Conservation (phyloP, 2,888 invertebrate genomes). For the Sminthurinus aureus region DNA sequence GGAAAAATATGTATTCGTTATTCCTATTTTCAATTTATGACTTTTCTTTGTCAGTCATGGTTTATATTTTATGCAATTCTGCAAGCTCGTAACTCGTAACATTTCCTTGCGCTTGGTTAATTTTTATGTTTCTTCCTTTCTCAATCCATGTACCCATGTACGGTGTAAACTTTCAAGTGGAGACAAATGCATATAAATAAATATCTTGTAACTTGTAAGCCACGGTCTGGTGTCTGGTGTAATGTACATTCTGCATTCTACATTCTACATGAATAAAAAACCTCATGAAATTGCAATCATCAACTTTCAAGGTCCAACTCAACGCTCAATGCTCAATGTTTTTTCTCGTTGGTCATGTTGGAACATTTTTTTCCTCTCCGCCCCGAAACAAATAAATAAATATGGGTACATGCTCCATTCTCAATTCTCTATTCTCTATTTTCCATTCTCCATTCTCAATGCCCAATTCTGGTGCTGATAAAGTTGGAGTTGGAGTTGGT, state of each 20-base stretch:
- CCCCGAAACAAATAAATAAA: background rate
- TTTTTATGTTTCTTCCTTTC: background rate
- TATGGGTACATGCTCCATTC: no score
- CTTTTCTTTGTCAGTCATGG: conserved; percentile 23
- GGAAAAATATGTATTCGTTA: background rate
- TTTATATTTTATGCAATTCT: conserved; percentile 20
- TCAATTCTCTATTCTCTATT: no score
- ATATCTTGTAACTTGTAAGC: background rate
- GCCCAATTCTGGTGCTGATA: no score
- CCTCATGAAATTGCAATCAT: background rate
- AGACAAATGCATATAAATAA: background rate
- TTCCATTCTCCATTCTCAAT: no score
- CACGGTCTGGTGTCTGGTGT: no score
- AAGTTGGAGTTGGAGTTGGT: no score
- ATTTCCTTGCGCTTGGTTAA: conserved; percentile 7
- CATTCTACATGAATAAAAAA: background rate
- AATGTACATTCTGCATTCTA: no score
- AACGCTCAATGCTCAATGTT: background rate
- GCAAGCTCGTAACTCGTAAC: background rate
- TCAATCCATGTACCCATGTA: background rate
- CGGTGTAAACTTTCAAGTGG: no score
- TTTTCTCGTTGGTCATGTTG: no score
- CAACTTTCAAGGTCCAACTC: conserved; percentile 20
- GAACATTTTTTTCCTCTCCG: background rate
- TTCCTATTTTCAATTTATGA: conserved; percentile 17